Base-by-base conservation (phyloP, 2,888 invertebrate genomes). In the Sinelater perroti region DNA sequence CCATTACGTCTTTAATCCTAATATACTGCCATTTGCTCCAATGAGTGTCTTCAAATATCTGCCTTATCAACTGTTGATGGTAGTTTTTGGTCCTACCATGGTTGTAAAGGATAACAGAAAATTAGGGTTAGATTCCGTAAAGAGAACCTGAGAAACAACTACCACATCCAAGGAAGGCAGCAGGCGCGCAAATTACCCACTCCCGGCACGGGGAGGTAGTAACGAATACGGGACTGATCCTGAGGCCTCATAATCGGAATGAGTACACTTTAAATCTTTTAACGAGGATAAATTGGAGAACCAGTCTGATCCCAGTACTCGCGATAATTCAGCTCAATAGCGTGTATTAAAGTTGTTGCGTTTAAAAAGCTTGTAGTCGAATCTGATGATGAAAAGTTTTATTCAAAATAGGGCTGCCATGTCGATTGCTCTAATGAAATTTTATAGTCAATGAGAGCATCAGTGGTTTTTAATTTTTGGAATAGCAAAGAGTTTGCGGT, bases 381-480 rank as follows among this genome's bases (percentile, higher is more conserved):
- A 85, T 66, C 53, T 58, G 62, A 88, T 89, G 72, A 83, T 86
- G 57, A 82, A 95, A 61, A 85, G 92, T 33, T 81, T 99, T 30
- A 93, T 94, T 63, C 99, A 99, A 79, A 98, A 99, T 78, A 95
- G 97, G 76, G 96, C 98, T 0, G 97, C 97, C 0, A 88, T 95
- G 78, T 91, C 95, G 75, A 81, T 93, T 73, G 88, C 92, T 30
- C 79, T 97, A 51, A 71, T 75, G 2, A 78, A 78, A 66, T 79
- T 79, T 61, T 75, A 75, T 50, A 74, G 75, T 14, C 77, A 76
- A 60, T 77, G 78, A 0, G 78, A 78, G 61, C 75, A 78, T 62
- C 76, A 76, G 46, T 75, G 76, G 74, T 78, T 87, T 67, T 76
- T 89, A n/a, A 86, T 96, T 1, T 90, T 98, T 1, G 99, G 99